Percentiles rank a stretch among this genome's conserved stretches.
phyloP scores from a whole-genome alignment of 2,797 vertebrate species.

The Megalops cyprinoides region DNA sequence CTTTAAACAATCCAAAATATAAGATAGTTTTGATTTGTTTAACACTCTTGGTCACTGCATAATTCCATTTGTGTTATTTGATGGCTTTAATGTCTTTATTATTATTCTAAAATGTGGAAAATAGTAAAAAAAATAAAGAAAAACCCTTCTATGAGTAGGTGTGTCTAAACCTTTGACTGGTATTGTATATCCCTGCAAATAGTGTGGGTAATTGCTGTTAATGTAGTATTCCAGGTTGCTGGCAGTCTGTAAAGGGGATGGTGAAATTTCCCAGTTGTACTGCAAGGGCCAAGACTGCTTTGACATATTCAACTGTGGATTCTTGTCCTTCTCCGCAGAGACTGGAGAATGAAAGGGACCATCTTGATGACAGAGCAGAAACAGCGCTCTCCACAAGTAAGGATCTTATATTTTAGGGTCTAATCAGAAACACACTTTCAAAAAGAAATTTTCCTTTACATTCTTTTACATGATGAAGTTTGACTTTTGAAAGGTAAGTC shows the following conservation, averaged over 20 bases:
- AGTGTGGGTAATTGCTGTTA: too few species aligned
- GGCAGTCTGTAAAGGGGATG: not conserved
- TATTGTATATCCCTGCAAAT: too few species aligned
- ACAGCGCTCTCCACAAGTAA: conserved; percentile 65
- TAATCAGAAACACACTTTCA: not conserved
- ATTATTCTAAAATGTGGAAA: too few species aligned
- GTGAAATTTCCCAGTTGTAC: not conserved
- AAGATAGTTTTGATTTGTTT: too few species aligned
- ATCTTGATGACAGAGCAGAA: conserved; percentile 59
- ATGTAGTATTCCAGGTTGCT: not conserved
- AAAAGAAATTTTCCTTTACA: not conserved
- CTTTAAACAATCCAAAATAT: too few species aligned
- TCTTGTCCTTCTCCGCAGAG: conserved; percentile 63
- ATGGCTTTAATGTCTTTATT: too few species aligned
- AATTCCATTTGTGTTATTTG: too few species aligned
- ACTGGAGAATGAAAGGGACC: conserved; percentile 74
- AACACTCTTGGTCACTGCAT: too few species aligned
- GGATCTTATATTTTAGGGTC: conserved; percentile 18
- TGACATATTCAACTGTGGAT: conserved; percentile 6
- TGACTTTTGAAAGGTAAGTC: not conserved
- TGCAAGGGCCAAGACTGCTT: not conserved
- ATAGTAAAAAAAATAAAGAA: too few species aligned
- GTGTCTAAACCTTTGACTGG: too few species aligned
- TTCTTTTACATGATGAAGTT: not conserved
- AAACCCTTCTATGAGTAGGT: too few species aligned